Evolutionary conservation across 2,113 vertebrate species (phyloP), one percentile per base, ranked within the genome.

Genomic region (Centropus unirufus): DNA sequence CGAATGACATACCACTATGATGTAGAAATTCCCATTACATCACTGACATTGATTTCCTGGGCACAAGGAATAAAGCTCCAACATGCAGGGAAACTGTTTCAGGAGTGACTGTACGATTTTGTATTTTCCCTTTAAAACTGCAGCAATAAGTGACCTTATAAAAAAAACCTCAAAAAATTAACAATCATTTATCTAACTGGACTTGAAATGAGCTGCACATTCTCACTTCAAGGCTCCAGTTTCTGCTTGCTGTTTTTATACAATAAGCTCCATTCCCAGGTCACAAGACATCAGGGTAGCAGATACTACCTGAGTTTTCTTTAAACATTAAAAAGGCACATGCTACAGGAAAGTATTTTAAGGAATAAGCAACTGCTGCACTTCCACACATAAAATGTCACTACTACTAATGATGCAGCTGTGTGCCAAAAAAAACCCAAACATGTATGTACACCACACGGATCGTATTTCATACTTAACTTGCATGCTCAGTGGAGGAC

Each of bases 21-120:
- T 96, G 97, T 95, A 98, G 97, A 97, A 97, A 92, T 84, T 97
- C 97, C 94, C 93, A 91, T 98, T 98, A 97, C 98, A 97, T 98
- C 98, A 98, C 51, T 12, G 36, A 81, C 90, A 91, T 83, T 57
- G 86, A 94, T 83, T 91, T 96, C 69, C 81, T 89, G 69, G 96
- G 86, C 66, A 85, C 83, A 59, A 93, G 75, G 79, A 86, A 92
- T 58, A 70, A 3, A 40, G 90, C 79, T 87, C 73, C 89, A 87
- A 76, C 57, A 75, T 0, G 4, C 87, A 76, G 72, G 17, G 82
- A 89, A 83, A 52, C 9, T 47, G 76, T 70, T 90, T 82, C 54
- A 70, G 59, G 64, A 63, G 29, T 30, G 59, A 87, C 30, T 68
- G 27, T 5, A 84, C 10, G 4, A 59, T 66, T 91, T 57, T 77